Conservation (phyloP, 2,888 invertebrate species). For the Fragum sueziense region DNA sequence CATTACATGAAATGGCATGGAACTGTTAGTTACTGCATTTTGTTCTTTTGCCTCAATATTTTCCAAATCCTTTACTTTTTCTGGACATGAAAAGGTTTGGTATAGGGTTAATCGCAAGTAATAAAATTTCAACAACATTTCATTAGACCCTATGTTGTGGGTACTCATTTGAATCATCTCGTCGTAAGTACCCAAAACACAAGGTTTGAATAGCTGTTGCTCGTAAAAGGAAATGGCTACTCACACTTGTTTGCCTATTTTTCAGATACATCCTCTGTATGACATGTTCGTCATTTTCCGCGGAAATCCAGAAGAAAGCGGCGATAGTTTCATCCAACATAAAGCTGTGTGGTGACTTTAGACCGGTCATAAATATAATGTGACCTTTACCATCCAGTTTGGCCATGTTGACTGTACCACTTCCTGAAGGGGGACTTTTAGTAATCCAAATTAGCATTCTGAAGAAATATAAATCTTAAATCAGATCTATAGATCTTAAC, state of each 20-base stretch:
- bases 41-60: background rate
- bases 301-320: slow-evolving; percentile 30
- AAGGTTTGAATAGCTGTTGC: too few relatives aligned
- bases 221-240: background rate
- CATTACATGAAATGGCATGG: too few relatives aligned
- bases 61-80: too few relatives aligned
- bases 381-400: slow-evolving; percentile 19
- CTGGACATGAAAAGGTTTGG: too few relatives aligned
- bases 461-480: background rate
- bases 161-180: too few relatives aligned
- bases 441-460: background rate
- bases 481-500: too few relatives aligned
- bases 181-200: too few relatives aligned
- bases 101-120: too few relatives aligned
- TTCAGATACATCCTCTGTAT: slow-evolving; percentile 23
- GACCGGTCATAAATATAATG: slow-evolving; percentile 4
- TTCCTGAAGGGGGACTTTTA: background rate
- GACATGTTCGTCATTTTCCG: background rate
- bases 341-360: slow-evolving; percentile 12
- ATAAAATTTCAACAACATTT: too few relatives aligned
- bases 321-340: slow-evolving; percentile 23
- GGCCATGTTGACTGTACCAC: slow-evolving; percentile 6
- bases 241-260: slow-evolving; percentile 19
- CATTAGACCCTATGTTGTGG: too few relatives aligned
- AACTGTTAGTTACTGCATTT: too few relatives aligned